Conservation (phyloP, 2,888 invertebrate species). For the Lutraria lutraria region DNA sequence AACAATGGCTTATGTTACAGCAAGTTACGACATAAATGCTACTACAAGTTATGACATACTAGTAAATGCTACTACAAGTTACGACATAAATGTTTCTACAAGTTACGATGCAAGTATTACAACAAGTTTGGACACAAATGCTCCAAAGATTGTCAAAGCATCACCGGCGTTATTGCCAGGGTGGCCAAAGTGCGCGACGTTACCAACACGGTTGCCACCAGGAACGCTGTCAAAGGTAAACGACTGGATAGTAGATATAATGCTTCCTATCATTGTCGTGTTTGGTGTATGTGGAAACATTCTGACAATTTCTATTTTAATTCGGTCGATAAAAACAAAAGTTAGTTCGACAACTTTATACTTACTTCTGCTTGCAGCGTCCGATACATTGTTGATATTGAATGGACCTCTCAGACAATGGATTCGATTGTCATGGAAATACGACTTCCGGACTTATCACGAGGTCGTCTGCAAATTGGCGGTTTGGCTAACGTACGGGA, state of each 20-base stretch:
- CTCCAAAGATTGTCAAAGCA: neutral
- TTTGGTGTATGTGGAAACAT: constrained; percentile 45
- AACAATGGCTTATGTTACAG: neutral
- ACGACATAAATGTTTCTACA: too few relatives aligned
- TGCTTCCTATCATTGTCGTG: constrained; percentile 25
- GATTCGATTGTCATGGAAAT: constrained; percentile 45
- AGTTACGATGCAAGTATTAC: neutral
- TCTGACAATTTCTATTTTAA: constrained; percentile 30
- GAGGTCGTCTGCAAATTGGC: constrained; percentile 55
- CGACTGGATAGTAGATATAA: constrained; percentile 25
- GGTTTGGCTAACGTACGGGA: constrained; percentile 56
- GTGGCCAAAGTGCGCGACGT: constrained; percentile 29
- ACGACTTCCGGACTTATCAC: constrained; percentile 43
- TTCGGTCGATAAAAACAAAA: constrained; percentile 25
- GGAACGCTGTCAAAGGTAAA: constrained; percentile 7
- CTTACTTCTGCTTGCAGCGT: constrained; percentile 43
- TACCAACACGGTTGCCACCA: neutral
- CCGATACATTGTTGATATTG: constrained; percentile 49
- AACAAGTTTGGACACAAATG: neutral
- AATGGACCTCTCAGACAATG: constrained; percentile 54
- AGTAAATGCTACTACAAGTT: too few relatives aligned
- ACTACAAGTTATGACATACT: too few relatives aligned
- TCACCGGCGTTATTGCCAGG: constrained; percentile 27
- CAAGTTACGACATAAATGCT: too few relatives aligned
- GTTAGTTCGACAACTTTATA: constrained; percentile 41